Base-by-base conservation (phyloP, 2,888 invertebrate genomes). In the Operophtera brumata region DNA sequence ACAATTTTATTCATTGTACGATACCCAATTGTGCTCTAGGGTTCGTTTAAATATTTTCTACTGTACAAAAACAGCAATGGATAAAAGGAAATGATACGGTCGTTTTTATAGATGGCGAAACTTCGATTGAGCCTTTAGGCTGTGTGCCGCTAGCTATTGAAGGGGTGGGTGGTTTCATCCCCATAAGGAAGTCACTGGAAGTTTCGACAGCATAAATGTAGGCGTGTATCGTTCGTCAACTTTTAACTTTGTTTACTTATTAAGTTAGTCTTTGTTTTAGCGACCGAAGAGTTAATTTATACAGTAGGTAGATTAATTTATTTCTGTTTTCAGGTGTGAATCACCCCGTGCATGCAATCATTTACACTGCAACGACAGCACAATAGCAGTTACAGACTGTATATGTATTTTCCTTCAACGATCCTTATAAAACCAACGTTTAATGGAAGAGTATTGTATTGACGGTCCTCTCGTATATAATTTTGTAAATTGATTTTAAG, bases 401-500 rank as follows among this genome's bases (percentile, higher is more conserved):
- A 66, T 65, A 67, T 68, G 61, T 69, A 74, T 72, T 71, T 74
- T 69, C 69, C 75, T 73, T 74, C 71, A 59, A 54, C 65, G 58
- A 57, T 68, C 78, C 75, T 65, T 78, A 74, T 71, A 75, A 65
- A 75, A 65, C 60, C 59, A 51, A 63, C 65, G 71, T 74, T 72
- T 71, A 72, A 73, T 73, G 70, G 66, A 60, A 59, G 58, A 56
- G 61, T 67, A 61, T 65, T 67, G 69, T 64, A 59, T 64, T 63
- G 64, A 64, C 57, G 60, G 54, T 55, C 52, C 64, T 64, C 55
- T 59, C 59, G 55, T 61, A 60, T 59, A 66, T 68, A 63, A 66
- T 66, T 69, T 64, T 20, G 58, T 60, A 59, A 67, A 70, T 67
- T 66, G 67, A 73, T 71, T 68, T 66, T 68, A 3, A 20, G 20